Evolutionary conservation across 2,888 invertebrate genomes (phyloP).

Genomic region (Leucoptera coffeella): DNA sequence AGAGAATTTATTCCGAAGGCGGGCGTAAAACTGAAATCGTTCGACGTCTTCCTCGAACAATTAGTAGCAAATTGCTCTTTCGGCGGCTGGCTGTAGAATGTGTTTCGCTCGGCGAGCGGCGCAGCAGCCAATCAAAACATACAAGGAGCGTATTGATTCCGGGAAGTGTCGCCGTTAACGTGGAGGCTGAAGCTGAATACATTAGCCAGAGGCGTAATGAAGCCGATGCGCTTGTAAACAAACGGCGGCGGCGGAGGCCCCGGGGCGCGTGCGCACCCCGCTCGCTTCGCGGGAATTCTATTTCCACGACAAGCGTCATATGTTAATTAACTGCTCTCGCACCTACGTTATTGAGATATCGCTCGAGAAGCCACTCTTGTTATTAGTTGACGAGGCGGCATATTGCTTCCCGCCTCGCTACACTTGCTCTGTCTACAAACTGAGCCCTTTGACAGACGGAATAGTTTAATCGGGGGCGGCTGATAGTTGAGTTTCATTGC

Average conservation of each 20-base stretch:
- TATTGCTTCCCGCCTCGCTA: slow-evolving; percentile 29
- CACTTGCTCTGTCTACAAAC: slow-evolving; percentile 1
- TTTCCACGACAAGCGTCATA: slow-evolving; percentile 49
- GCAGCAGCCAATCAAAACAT: slow-evolving; percentile 49
- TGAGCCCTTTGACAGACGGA: no score
- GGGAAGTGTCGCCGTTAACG: slow-evolving; percentile 55
- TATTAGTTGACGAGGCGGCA: slow-evolving; percentile 41
- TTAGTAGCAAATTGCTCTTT: slow-evolving; percentile 22
- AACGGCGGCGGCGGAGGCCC: slow-evolving; percentile 25
- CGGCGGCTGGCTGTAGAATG: slow-evolving; percentile 17
- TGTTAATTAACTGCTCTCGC: slow-evolving; percentile 46
- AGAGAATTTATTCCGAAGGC: slow-evolving; percentile 45
- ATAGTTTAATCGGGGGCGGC: no score
- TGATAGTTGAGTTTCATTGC: no score
- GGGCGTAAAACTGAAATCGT: slow-evolving; percentile 52
- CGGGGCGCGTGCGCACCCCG: slow-evolving; percentile 38
- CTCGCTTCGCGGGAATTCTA: slow-evolving; percentile 43
- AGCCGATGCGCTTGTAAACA: slow-evolving; percentile 53
- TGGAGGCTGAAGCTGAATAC: slow-evolving; percentile 52
- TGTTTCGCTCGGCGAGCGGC: slow-evolving; percentile 16
- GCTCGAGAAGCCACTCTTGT: slow-evolving; percentile 41
- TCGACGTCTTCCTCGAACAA: slow-evolving; percentile 41
- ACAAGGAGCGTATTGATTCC: slow-evolving; percentile 54
- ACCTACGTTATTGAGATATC: slow-evolving; percentile 52
- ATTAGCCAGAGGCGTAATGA: slow-evolving; percentile 53